Evolutionary conservation across 2,113 vertebrate species (phyloP), one percentile per base, ranked within the genome.

Genomic region (Sturnira hondurensis): DNA sequence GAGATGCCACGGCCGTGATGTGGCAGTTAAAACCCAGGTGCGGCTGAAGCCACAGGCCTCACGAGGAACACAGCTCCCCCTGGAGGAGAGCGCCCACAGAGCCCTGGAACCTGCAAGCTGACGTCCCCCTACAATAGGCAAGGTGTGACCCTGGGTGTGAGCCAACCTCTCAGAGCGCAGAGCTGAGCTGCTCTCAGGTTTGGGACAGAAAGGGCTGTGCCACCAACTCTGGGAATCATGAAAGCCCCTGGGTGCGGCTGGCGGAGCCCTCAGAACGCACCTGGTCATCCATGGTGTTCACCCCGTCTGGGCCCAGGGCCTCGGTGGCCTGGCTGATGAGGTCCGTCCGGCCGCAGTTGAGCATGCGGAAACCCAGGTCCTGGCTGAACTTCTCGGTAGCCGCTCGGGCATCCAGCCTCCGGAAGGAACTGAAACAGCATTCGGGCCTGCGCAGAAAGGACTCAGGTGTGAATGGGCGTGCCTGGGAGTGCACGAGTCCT

Each of bases 251-350:
- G 2, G 13, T 20, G 73, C 3, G 15, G 17, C 77, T 20, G 11
- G 31, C 0, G 0, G 36, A 33, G 65, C 16, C 24, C 14, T 20
- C 1, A 5, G 4, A 2, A 54, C 7, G 4, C 97, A 99, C 99
- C 99, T 99, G 99, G 96, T 99, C 99, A 0, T 99, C 99, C 99
- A 99, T 99, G 96, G 99, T 99, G 98, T 99, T 99, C 19, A 99
- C 99, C 19, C 99, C 99, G 0, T 99, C 99, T 0, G 99, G 98
- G 28, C 99, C 99, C 97, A 99, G 98, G 4, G 99, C 98, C 41
- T 99, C 98, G 0, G 99, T 99, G 14, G 99, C 99, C 97, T 99
- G 99, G 96, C 98, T 98, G 96, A 99, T 99, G 92, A 99, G 99
- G 95, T 99, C 99, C 0, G 99, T 99, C 97, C 99, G 99, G 24